Evolutionary conservation across 2,888 invertebrate species (phyloP).

Genomic region (Heliconius ismenius): DNA sequence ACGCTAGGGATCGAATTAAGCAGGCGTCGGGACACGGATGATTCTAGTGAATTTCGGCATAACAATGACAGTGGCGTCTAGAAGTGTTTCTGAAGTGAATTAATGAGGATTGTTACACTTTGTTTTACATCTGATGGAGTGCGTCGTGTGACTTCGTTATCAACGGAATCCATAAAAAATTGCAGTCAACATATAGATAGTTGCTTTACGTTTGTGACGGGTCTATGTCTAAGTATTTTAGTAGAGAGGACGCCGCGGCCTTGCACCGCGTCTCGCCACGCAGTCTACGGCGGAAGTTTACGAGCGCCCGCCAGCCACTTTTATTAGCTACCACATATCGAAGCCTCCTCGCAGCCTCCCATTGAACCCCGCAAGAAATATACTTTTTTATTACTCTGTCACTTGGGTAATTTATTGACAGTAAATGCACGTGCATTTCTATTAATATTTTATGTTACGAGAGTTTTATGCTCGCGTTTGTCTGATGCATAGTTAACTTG

Average conservation of each 20-base stretch:
- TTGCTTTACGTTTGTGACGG: not conserved
- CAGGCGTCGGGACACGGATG: constrained; percentile 41
- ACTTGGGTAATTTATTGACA: constrained; percentile 81
- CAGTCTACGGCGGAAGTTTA: constrained; percentile 78
- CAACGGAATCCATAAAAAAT: not conserved
- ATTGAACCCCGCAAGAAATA: constrained; percentile 79
- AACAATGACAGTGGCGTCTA: constrained; percentile 49
- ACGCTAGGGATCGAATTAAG: constrained; percentile 59
- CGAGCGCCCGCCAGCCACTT: constrained; percentile 76
- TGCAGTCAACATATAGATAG: not conserved
- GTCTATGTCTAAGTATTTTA: constrained; percentile 45
- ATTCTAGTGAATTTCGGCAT: constrained; percentile 52
- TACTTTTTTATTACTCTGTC: constrained; percentile 81
- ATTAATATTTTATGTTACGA: constrained; percentile 81
- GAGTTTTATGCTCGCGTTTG: constrained; percentile 68
- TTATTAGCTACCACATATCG: constrained; percentile 80
- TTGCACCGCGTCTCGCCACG: constrained; percentile 74
- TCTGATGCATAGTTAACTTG: constrained; percentile 65
- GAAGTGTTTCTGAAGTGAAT: constrained; percentile 54
- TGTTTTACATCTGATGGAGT: constrained; percentile 6
- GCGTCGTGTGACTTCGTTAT: constrained; percentile 21
- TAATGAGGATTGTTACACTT: constrained; percentile 39
- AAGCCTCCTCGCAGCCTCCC: constrained; percentile 78
- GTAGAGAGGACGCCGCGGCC: constrained; percentile 52
- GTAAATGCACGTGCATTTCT: constrained; percentile 82